Percentiles rank a stretch among this genome's conserved stretches.
phyloP scores from a whole-genome alignment of 2,888 invertebrate species.

The Epinotia nisella region DNA sequence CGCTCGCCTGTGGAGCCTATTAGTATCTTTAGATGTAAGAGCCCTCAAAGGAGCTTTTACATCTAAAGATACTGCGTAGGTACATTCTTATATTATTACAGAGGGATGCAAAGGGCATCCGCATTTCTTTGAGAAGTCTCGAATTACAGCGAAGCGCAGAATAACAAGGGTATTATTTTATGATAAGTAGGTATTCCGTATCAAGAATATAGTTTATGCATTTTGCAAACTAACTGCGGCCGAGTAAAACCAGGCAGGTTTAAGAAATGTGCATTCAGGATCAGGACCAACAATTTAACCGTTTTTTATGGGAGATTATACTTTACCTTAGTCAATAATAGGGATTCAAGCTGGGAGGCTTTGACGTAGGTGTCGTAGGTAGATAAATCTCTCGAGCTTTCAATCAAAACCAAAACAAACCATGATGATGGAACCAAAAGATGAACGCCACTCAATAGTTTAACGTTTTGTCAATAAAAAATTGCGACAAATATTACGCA shows the following conservation, averaged over 20 bases:
- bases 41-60: slow-evolving; percentile 28
- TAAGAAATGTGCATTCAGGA: not conserved
- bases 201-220: slow-evolving; percentile 16
- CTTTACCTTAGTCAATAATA: not conserved
- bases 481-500: too few species aligned
- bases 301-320: not conserved
- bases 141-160: slow-evolving; percentile 12
- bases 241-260: not conserved
- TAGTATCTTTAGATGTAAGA: too few species aligned
- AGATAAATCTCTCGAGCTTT: not conserved
- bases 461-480: too few species aligned
- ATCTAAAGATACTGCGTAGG: slow-evolving; percentile 9
- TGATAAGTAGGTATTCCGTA: slow-evolving; percentile 8
- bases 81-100: slow-evolving; percentile 20
- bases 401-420: too few species aligned
- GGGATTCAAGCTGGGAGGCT: not conserved
- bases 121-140: slow-evolving; percentile 28
- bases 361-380: not conserved
- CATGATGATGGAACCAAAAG: too few species aligned
- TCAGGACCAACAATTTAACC: not conserved
- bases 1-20: not conserved
- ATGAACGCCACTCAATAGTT: too few species aligned
- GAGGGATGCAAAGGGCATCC: slow-evolving; percentile 33
- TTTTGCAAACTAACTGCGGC: not conserved
- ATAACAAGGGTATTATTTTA: slow-evolving; percentile 32